A percentile compares a stretch with the other conserved stretches of the same genome.
Conservation (phyloP, 2,888 invertebrate genomes). For the Apotomis turbidana region DNA sequence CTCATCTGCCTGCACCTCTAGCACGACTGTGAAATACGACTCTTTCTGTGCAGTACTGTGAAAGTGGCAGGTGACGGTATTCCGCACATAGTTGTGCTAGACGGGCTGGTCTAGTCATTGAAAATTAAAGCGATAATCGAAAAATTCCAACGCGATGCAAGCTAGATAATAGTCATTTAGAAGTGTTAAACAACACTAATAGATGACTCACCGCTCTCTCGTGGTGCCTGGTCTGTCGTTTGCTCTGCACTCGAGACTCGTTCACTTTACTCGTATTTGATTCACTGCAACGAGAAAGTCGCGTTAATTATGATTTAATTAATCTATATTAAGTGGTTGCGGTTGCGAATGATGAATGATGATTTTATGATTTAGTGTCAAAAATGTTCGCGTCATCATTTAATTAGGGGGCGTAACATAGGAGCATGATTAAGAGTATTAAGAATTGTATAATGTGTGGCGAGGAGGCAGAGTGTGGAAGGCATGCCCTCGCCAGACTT, state of each 20-base stretch:
- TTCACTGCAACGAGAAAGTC: constrained; percentile 72
- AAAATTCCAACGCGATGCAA: not conserved
- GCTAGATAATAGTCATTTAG: not conserved
- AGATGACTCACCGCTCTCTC: constrained; percentile 76
- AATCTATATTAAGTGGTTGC: not conserved
- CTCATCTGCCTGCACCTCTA: too few species aligned
- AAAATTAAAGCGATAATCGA: too few species aligned
- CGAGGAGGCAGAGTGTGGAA: too few species aligned
- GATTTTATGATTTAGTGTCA: not conserved
- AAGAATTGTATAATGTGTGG: too few species aligned
- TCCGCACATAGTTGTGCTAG: too few species aligned
- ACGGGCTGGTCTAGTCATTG: too few species aligned
- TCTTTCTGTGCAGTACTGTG: too few species aligned
- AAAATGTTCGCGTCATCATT: not conserved
- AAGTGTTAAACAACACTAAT: constrained; percentile 25
- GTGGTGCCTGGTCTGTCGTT: constrained; percentile 73
- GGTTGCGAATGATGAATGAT: not conserved
- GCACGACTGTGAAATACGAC: too few species aligned
- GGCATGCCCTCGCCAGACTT: too few species aligned
- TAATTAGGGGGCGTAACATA: too few species aligned
- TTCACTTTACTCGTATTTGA: constrained; percentile 80
- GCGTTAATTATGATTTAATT: constrained; percentile 25
- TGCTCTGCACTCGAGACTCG: constrained; percentile 81
- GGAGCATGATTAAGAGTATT: too few species aligned
- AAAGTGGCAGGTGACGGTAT: too few species aligned